Base-by-base conservation (phyloP, 2,797 vertebrate species). In the Oryzias dopingdopingensis region DNA sequence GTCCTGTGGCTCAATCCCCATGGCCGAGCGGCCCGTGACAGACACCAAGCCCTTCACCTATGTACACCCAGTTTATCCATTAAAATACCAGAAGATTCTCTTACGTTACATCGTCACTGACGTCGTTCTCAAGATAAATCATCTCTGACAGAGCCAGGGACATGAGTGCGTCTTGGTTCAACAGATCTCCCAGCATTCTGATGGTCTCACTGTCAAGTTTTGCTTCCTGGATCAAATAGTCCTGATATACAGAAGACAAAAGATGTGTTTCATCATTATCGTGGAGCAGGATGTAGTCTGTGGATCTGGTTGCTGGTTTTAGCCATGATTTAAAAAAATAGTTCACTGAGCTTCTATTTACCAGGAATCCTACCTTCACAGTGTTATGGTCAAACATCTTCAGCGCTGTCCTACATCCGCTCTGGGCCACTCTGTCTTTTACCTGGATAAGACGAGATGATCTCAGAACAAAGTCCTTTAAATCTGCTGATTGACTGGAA, bases 301-400 rank as follows among this genome's bases (percentile, higher is more conserved):
- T 26, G 6, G 24, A 26, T 26, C 6, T 26, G 4, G 24, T 26
- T 26, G 4, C 4, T 2, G 23, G 2, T 24, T 3, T 3, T 24
- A 24, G 23, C 5, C 2, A 24, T 24, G 5, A 24, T 24, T 24
- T 5, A 24, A 24, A 24, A 24, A 24, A 24, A 5, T 24, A 24
- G 23, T 24, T 24, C 23, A 24, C 23, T 24, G 23, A 2, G 6
- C 2, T 4, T 26, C 24, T 26, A 26, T 26, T 26, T 6, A 4
- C 24, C 24, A 26, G 24, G 24, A 26, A 37, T 5, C 54, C 20
- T 56, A 46, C 54, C 54, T 37, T 46, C 18, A 56, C 54, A 46
- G 54, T 46, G 14, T 12, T 46, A 16, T 0, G 43, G 32, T 56
- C 54, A 26, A 56, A 56, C 26, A 2, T 32, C 17, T 37, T 22